Base-by-base conservation (phyloP, 92 coral and sea anemone genomes). In the Isaurus tuberculatus region DNA sequence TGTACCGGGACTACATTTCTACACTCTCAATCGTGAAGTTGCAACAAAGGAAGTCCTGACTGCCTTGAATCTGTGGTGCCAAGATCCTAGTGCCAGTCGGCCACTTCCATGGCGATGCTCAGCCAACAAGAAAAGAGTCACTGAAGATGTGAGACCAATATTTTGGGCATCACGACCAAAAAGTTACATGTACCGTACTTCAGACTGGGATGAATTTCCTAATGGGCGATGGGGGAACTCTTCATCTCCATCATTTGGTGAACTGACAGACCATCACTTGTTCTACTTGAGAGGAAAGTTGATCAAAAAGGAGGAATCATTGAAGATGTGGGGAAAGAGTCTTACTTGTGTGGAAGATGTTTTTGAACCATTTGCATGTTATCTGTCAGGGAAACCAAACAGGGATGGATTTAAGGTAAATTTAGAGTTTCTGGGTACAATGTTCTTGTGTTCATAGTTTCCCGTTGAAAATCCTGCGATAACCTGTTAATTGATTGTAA, bases 201-300 rank as follows among this genome's bases (percentile, higher is more conserved):
- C 99, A 20, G 99, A 97, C 77, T 97, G 99, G 99, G 99, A 97
- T 84, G 99, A 97, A 83, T 97, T 90, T 61, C 99, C 99, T 4
- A 97, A 97, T 73, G 98, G 99, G 17, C 91, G 99, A 13, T 97
- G 99, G 99, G 99, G 99, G 13, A 92, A 97, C 79, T 97, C 99
- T 0, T 94, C 99, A 0, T 92, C 99, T 0, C 97, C 99, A 2
- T 88, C 99, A 2, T 97, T 97, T 88, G 93, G 97, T 9, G 99
- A 97, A 22, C 75, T 92, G 19, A 88, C 91, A 0, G 99, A 97
- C 69, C 95, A 97, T 91, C 98, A 97, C 84, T 90, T 97, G 83
- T 97, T 97, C 79, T 97, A 94, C 73, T 83, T 97, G 43, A 67
- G 94, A 58, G 92, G 94, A 78, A 87, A 89, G 57, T 32, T 77